Evolutionary conservation across 2,888 invertebrate genomes (phyloP).

Genomic region (Cephus rjabovi): DNA sequence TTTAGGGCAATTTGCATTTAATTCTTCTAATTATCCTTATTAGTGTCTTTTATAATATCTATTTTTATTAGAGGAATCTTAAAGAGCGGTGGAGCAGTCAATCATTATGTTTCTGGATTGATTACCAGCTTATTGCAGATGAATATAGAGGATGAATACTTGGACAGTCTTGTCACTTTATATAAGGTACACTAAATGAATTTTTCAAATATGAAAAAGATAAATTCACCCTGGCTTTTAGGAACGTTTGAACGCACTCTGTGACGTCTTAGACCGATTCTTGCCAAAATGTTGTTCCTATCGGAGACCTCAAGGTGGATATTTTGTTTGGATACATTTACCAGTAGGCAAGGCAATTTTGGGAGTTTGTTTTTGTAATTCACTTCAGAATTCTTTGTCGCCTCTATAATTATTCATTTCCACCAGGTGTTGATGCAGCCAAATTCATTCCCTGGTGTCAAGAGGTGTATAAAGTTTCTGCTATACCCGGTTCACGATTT

Average conservation of each 20-base stretch:
- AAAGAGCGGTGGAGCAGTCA: conserved; percentile 72
- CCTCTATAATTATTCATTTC: not conserved
- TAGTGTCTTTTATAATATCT: too few species aligned
- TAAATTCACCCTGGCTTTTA: conserved; percentile 22
- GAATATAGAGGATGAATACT: conserved; percentile 67
- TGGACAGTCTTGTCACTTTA: conserved; percentile 60
- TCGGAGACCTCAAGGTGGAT: conserved; percentile 69
- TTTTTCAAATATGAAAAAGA: too few species aligned
- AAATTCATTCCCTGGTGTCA: conserved; percentile 66
- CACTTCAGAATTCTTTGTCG: not conserved
- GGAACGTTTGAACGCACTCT: conserved; percentile 66
- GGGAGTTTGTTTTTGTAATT: not conserved
- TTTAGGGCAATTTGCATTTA: not conserved
- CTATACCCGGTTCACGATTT: conserved; percentile 67
- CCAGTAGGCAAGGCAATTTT: conserved; percentile 57
- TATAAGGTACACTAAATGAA: conserved; percentile 53
- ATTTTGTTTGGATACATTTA: conserved; percentile 73
- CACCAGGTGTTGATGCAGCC: conserved; percentile 53
- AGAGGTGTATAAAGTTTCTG: conserved; percentile 64
- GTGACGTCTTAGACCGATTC: conserved; percentile 62
- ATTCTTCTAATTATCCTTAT: conserved; percentile 9
- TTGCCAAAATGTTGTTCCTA: conserved; percentile 67
- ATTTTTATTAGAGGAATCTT: conserved; percentile 66
- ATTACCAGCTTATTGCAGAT: conserved; percentile 70
- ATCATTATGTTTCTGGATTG: conserved; percentile 71